A percentile compares a stretch with the other conserved stretches of the same genome.
phyloP scores from a whole-genome alignment of 2,113 vertebrate genomes.

The Bothrops jararaca region DNA sequence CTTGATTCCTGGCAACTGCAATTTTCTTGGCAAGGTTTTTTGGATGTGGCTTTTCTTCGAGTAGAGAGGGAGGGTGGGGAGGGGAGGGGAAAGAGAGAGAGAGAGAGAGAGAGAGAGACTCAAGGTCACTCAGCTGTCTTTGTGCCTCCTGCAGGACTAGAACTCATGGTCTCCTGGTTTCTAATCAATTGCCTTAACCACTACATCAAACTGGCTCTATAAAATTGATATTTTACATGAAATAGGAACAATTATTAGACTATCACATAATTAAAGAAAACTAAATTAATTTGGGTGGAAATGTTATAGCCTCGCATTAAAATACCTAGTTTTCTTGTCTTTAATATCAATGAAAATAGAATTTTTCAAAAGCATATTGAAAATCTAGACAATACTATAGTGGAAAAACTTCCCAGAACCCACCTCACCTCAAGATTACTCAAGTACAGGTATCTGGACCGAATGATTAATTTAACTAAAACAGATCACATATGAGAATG shows the following conservation, averaged over 20 bases:
- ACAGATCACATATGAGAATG: background rate
- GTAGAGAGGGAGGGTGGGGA: too few relatives aligned
- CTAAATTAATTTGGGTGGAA: background rate
- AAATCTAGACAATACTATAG: background rate
- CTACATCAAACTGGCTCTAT: background rate
- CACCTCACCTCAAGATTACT: background rate
- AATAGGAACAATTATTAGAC: background rate
- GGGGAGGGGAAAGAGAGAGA: too few relatives aligned
- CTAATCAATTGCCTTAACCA: background rate
- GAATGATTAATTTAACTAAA: background rate
- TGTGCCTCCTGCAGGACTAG: background rate
- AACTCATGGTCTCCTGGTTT: background rate
- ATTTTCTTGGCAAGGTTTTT: background rate
- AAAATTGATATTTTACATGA: background rate
- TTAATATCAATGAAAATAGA: background rate
- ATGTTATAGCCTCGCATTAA: background rate
- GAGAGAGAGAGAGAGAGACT: background rate
- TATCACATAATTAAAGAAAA: background rate
- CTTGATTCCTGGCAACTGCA: background rate
- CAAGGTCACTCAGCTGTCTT: background rate
- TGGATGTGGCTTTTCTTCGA: background rate
- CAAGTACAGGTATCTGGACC: background rate
- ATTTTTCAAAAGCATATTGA: background rate
- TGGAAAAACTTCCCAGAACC: background rate
- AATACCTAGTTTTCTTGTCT: background rate